A percentile compares a stretch with the other conserved stretches of the same genome.
phyloP scores from a whole-genome alignment of 2,888 invertebrate species.

The Branchipolynoe longqiensis region DNA sequence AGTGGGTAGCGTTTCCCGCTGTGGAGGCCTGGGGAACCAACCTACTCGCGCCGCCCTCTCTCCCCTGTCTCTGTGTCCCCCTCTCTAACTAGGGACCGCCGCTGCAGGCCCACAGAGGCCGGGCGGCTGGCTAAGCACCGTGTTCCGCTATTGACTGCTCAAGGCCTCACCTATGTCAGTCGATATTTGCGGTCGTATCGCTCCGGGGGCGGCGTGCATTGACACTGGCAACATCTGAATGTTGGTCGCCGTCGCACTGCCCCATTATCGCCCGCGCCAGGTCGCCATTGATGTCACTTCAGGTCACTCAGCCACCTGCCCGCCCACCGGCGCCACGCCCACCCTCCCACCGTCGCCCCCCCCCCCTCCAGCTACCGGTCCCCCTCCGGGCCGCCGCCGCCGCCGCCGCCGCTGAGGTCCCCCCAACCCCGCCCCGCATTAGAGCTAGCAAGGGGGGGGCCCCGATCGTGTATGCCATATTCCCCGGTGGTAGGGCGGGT shows the following conservation, averaged over 20 bases:
- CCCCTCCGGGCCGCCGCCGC: background rate
- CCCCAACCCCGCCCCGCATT: constrained; percentile 3
- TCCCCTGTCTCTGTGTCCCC: background rate
- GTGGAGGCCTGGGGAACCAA: background rate
- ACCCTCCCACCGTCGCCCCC: background rate
- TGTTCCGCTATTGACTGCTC: constrained; percentile 22
- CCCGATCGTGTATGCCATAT: constrained; percentile 34
- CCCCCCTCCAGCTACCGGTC: background rate
- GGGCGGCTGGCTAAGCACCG: background rate
- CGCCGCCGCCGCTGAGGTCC: background rate
- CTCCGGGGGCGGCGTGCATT: background rate
- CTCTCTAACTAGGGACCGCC: background rate
- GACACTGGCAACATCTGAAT: background rate
- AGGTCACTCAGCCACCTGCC: background rate
- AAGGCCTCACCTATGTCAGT: constrained; percentile 45
- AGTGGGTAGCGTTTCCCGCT: background rate
- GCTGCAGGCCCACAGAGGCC: background rate
- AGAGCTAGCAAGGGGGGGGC: no score
- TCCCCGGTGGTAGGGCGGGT: no score
- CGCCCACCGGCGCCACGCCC: background rate
- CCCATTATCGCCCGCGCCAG: constrained; percentile 21
- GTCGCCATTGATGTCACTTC: constrained; percentile 36
- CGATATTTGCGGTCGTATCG: constrained; percentile 16
- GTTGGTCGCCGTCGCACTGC: constrained; percentile 13
- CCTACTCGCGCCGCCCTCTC: no score